Percentiles rank a stretch among this genome's conserved stretches.
phyloP scores from a whole-genome alignment of 1,140 invertebrate genomes.

The Drosophila repletoides region DNA sequence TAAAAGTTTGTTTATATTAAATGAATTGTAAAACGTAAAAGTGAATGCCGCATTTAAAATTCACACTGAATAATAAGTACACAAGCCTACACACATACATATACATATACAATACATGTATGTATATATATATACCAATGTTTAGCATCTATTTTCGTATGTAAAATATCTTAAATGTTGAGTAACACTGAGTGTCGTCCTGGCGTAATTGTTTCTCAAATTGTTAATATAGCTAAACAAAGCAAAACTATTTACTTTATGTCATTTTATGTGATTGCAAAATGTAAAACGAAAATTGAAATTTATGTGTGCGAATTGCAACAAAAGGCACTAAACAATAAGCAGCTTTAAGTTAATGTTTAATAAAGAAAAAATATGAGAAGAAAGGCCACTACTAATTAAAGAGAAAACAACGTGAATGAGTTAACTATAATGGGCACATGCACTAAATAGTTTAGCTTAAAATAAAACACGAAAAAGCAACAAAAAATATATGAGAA shows the following conservation, averaged over 20 bases:
- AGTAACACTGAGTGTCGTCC: constrained; percentile 55
- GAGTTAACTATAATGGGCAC: too few relatives aligned
- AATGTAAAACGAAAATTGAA: constrained; percentile 39
- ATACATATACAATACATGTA: too few relatives aligned
- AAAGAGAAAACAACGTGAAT: too few relatives aligned
- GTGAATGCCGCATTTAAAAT: constrained; percentile 54
- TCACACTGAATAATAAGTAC: constrained; percentile 66
- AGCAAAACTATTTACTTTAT: too few relatives aligned
- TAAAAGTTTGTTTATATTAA: constrained; percentile 73
- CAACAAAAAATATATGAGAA: constrained; percentile 8
- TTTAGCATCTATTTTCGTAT: constrained; percentile 62
- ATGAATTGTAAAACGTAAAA: constrained; percentile 56
- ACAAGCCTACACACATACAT: constrained; percentile 31
- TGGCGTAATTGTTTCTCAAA: constrained; percentile 54
- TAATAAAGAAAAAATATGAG: constrained; percentile 30
- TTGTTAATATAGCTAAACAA: constrained; percentile 59
- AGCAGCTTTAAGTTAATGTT: constrained; percentile 75
- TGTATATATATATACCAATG: constrained; percentile 46
- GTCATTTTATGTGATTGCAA: constrained; percentile 65
- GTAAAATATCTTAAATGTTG: constrained; percentile 55
- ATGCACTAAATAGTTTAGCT: constrained; percentile 74
- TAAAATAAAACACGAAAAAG: constrained; percentile 46
- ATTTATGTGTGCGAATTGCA: constrained; percentile 34
- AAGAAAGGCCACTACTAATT: constrained; percentile 56
- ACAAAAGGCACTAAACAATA: constrained; percentile 43